Base-by-base conservation (phyloP, 2,888 invertebrate species). In the Empis stercorea region DNA sequence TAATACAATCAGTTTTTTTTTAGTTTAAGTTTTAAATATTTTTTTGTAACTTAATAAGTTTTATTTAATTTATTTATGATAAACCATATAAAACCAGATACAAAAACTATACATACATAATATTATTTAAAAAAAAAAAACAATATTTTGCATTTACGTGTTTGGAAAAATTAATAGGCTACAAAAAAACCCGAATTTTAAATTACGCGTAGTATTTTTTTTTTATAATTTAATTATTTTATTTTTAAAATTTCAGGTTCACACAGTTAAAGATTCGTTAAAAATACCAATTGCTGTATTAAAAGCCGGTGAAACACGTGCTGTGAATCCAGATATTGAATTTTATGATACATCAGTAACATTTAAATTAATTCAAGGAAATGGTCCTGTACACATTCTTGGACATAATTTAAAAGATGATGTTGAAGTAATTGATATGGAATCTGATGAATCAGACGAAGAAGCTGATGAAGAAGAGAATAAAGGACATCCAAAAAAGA, bases 341-440 rank as follows among this genome's bases (percentile, higher is more conserved):
- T 88, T 88, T 69, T 87, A 87, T 10, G 88, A 88, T 68, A 85
- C 87, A 44, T 87, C 87, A 45, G 87, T 88, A 54, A 86, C 84
- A 53, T 87, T 88, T 65, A 82, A 81, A 58, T 76, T 88, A 50
- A 74, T 81, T 54, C 79, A 81, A 74, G 83, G 83, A 46, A 76
- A 74, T 54, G 88, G 88, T 4, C 88, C 88, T 20, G 84, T 89
- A 54, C 86, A 88, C 61, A 78, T 89, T 67, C 83, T 87, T 58
- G 88, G 88, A 13, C 87, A 87, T 62, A 86, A 86, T 67, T 74
- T 87, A 57, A 83, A 84, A 57, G 83, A 86, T 72, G 86, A 87
- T 63, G 80, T 81, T 54, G 86, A 86, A 75, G 84, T 84, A 53
- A 85, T 85, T 51, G 84, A 85, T 61, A 81, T 84, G 76, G 74